phyloP scores from a whole-genome alignment of 2,113 vertebrate species.

The Edolisoma coerulescens region DNA sequence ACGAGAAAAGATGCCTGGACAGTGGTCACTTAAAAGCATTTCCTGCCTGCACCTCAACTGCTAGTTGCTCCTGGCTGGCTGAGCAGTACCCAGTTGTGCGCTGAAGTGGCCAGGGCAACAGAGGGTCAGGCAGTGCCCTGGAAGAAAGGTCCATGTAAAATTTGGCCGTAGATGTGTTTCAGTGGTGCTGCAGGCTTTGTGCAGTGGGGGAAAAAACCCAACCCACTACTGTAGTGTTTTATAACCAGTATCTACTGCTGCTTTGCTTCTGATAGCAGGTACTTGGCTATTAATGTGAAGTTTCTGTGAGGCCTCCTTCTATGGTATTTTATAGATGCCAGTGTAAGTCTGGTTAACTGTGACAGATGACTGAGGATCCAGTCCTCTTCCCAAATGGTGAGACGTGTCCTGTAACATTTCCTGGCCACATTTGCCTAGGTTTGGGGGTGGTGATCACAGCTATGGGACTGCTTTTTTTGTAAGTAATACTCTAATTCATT shows the following conservation, averaged over 20 bases:
- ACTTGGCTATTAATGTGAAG: background rate
- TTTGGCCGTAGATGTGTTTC: background rate
- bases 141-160: background rate
- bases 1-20: background rate
- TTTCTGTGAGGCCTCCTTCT: background rate
- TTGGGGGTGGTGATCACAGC: background rate
- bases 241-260: background rate
- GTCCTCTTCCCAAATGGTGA: background rate
- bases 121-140: background rate
- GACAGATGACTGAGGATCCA: background rate
- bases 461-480: background rate
- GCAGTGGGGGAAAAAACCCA: no score
- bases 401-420: background rate
- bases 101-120: background rate
- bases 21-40: background rate
- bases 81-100: background rate
- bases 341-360: background rate
- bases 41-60: background rate
- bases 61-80: background rate
- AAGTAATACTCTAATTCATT: slow-evolving; percentile 46
- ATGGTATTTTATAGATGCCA: background rate
- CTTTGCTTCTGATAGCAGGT: background rate
- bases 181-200: background rate
- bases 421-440: background rate
- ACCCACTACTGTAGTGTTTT: background rate